Evolutionary conservation across 2,797 vertebrate species (phyloP).

Genomic region (Poecilia picta): DNA sequence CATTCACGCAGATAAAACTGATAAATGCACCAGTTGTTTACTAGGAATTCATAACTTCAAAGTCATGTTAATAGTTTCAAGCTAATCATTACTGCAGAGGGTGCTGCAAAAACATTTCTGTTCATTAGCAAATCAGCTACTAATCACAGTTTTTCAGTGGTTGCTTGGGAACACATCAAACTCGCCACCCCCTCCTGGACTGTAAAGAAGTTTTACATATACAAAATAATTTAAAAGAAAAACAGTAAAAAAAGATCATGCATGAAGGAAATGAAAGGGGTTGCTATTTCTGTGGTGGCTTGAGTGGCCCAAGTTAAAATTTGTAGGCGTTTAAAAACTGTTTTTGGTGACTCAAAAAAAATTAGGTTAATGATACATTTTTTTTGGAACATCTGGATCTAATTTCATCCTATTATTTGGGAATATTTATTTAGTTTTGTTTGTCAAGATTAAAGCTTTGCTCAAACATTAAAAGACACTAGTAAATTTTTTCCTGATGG

Average conservation of each 20-base stretch:
- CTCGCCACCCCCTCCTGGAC: neutral
- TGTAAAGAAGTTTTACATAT: neutral
- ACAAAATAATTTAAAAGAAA: neutral
- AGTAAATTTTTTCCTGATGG: conserved; percentile 7
- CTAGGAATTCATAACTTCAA: neutral
- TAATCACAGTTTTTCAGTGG: neutral
- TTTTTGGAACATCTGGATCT: neutral
- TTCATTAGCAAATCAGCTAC: neutral
- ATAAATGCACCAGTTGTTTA: neutral
- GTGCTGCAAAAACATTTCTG: neutral
- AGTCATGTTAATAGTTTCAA: conserved; percentile 1
- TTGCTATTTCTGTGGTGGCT: neutral
- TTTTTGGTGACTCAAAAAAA: neutral
- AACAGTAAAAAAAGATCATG: neutral
- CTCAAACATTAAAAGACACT: conserved; percentile 25
- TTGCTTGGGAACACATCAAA: neutral
- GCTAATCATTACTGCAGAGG: neutral
- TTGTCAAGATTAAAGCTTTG: conserved; percentile 5
- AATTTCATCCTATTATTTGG: neutral
- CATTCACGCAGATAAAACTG: neutral
- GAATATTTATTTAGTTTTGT: conserved; percentile 3
- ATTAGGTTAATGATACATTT: neutral
- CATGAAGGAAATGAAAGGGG: neutral
- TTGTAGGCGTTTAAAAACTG: neutral
- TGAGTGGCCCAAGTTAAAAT: too few species aligned